Conservation (phyloP, 2,888 invertebrate species). For the Tipula confusa region DNA sequence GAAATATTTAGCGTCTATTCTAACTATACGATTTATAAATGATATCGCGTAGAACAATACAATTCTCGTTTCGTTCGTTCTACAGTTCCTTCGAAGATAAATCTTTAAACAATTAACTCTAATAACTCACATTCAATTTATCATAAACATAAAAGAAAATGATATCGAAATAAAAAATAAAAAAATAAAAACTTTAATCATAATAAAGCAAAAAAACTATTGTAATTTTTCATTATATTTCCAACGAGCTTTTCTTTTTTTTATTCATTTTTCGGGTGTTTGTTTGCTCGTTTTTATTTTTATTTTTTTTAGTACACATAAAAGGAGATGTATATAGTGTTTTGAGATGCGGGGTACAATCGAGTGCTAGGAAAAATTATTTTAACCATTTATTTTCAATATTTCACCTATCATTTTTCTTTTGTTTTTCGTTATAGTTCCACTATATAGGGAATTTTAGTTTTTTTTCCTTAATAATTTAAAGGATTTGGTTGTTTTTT, state of each 20-base stretch:
- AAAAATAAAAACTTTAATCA: background rate
- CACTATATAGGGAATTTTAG: background rate
- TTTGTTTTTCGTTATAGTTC: background rate
- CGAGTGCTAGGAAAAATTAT: background rate
- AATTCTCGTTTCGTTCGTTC: background rate
- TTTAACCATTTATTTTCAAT: background rate
- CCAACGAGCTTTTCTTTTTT: background rate
- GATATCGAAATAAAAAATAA: background rate
- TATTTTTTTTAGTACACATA: too few relatives aligned
- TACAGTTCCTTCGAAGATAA: background rate
- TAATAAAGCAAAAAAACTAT: conserved; percentile 5
- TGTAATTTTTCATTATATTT: conserved; percentile 20
- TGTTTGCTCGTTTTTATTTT: too few relatives aligned
- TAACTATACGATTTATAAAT: background rate
- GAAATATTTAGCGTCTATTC: background rate
- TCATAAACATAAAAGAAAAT: background rate
- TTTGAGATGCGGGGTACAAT: too few relatives aligned
- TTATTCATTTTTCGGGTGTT: background rate
- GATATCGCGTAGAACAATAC: background rate
- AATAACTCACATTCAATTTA: background rate
- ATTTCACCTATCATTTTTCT: background rate
- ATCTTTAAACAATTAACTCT: background rate
- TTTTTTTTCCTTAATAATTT: background rate
- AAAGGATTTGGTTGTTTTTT: too few relatives aligned
- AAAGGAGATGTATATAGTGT: background rate